Conservation (phyloP, 1,140 invertebrate species). For the Orussus abietinus region DNA sequence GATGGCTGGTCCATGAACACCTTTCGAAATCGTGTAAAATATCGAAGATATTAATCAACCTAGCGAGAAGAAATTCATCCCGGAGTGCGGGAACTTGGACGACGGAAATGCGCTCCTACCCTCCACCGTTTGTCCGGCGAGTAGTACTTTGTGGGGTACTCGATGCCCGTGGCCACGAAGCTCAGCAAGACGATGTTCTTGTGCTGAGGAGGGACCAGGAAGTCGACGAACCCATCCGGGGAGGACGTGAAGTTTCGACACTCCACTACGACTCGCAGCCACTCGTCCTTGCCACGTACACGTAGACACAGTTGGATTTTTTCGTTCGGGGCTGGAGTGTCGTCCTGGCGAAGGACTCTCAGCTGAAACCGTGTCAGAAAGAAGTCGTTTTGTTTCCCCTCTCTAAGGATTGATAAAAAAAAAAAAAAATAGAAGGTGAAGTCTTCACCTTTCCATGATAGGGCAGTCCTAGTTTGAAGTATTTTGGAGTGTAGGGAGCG, state of each 20-base stretch:
- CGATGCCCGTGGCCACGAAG: slow-evolving; percentile 46
- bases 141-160: slow-evolving; percentile 50
- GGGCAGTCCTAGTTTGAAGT: slow-evolving; percentile 63
- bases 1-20: slow-evolving; percentile 50
- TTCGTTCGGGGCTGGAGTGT: slow-evolving; percentile 41
- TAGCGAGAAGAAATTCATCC: background rate
- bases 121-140: slow-evolving; percentile 48
- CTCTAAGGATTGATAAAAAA: too few species aligned
- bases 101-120: slow-evolving; percentile 32
- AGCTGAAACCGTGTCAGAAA: slow-evolving; percentile 24
- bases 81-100: background rate
- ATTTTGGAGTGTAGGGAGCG: slow-evolving; percentile 52
- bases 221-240: slow-evolving; percentile 46
- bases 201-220: slow-evolving; percentile 46
- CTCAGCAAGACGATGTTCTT: slow-evolving; percentile 44
- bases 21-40: slow-evolving; percentile 20
- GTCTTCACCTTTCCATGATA: slow-evolving; percentile 62
- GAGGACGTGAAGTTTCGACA: slow-evolving; percentile 48
- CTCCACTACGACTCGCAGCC: slow-evolving; percentile 41
- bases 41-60: background rate
- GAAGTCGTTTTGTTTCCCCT: background rate
- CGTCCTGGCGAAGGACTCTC: slow-evolving; percentile 41
- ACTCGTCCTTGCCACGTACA: slow-evolving; percentile 44
- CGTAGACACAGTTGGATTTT: slow-evolving; percentile 47
- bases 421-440: too few species aligned